Evolutionary conservation across 2,888 invertebrate genomes (phyloP).

Genomic region (Ichneumoninae sp.): DNA sequence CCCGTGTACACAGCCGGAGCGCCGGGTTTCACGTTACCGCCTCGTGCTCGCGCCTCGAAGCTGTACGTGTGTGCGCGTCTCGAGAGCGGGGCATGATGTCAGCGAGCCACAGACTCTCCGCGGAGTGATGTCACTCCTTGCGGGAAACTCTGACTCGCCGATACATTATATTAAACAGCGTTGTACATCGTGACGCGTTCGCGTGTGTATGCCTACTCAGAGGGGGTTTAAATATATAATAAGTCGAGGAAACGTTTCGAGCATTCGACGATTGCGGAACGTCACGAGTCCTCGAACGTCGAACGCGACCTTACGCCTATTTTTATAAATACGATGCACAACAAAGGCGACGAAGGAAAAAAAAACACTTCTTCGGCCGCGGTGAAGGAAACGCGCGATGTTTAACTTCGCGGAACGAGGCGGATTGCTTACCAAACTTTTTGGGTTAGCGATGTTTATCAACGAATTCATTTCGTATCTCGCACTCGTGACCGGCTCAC

Average conservation of each 20-base stretch:
- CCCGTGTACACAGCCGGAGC: slow-evolving; percentile 31
- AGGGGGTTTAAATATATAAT: neutral
- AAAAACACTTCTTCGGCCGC: neutral
- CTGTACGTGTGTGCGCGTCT: slow-evolving; percentile 24
- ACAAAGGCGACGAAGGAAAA: neutral
- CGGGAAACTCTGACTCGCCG: slow-evolving; percentile 14
- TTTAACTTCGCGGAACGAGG: neutral
- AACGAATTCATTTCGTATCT: slow-evolving; percentile 14
- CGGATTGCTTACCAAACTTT: neutral
- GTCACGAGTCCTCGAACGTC: neutral
- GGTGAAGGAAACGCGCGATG: neutral
- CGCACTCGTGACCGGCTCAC: neutral
- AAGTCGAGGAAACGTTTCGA: neutral
- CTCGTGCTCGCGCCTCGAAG: slow-evolving; percentile 52
- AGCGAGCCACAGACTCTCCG: slow-evolving; percentile 35
- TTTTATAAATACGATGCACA: neutral
- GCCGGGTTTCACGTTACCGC: slow-evolving; percentile 53
- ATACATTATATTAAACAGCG: slow-evolving; percentile 9
- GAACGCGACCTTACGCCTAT: neutral
- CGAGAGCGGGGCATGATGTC: slow-evolving; percentile 42
- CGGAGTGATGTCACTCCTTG: slow-evolving; percentile 47
- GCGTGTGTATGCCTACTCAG: neutral
- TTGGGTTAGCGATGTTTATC: neutral
- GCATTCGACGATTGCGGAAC: neutral
- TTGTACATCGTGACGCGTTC: neutral